These are phyloP conservation scores for Temnothorax rugatulus DNA, from an alignment of 2,888 invertebrate species.

Conservation along the genomic window DNA sequence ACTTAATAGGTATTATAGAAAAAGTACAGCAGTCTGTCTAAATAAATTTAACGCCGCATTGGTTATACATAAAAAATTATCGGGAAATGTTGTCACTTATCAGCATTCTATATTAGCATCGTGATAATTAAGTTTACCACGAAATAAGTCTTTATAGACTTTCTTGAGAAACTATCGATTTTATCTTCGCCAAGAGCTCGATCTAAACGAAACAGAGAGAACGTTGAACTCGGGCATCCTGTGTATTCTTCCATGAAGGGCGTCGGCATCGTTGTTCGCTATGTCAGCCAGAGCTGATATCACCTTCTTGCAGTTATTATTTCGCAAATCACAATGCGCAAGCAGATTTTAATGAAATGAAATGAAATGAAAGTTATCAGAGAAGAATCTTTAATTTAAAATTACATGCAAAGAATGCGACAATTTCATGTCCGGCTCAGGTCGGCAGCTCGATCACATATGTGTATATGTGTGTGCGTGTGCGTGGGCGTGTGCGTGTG, in stretches of 20 bases:
- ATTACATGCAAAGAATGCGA: slow-evolving; percentile 6
- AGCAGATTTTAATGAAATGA: neutral
- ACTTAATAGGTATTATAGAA: neutral
- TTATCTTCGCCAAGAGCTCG: neutral
- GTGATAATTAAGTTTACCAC: neutral
- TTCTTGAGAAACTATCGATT: slow-evolving; percentile 14
- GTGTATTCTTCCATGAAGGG: slow-evolving; percentile 36
- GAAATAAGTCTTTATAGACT: neutral
- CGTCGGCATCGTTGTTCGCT: slow-evolving; percentile 22
- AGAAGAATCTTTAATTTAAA: slow-evolving; percentile 22
- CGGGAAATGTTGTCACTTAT: neutral
- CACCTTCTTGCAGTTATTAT: neutral
- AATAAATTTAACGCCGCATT: neutral
- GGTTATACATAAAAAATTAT: slow-evolving; percentile 3
- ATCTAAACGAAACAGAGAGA: neutral
- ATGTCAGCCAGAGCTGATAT: neutral
- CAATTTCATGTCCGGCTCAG: slow-evolving; percentile 50
- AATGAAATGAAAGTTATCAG: too few species aligned
- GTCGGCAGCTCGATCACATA: neutral
- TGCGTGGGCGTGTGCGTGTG: neutral
- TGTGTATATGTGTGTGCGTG: neutral
- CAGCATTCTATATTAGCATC: neutral
- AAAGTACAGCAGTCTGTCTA: neutral
- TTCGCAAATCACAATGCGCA: neutral
- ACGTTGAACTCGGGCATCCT: slow-evolving; percentile 3